Percentiles rank a stretch among this genome's conserved stretches.
Evolutionary conservation across 2,888 invertebrate species (phyloP).

Genomic region (Odontothrips loti): DNA sequence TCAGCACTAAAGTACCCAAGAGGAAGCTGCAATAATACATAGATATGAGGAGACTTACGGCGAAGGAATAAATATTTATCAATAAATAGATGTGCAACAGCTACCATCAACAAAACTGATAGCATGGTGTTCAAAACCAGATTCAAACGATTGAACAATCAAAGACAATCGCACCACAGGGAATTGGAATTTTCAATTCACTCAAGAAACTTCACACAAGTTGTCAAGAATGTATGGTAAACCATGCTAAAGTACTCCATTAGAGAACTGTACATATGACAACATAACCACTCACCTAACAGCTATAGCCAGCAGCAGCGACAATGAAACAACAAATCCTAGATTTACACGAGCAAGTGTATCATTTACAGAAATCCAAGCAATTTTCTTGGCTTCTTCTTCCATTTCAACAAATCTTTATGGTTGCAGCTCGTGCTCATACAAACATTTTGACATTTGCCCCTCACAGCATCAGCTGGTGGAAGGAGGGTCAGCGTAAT

Average conservation of each 20-base stretch:
- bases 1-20: background rate
- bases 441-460: conserved; percentile 10
- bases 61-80: background rate
- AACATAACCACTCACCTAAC: background rate
- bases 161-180: background rate
- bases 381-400: background rate
- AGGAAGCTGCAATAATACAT: background rate
- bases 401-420: background rate
- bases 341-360: background rate
- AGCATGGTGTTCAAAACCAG: background rate
- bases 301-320: background rate
- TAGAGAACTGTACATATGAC: background rate
- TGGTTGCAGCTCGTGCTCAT: background rate
- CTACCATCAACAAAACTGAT: background rate
- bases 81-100: background rate
- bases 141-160: background rate
- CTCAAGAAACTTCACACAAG: background rate
- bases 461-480: background rate
- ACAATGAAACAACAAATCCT: background rate
- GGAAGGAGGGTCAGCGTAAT: background rate
- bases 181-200: background rate
- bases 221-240: background rate
- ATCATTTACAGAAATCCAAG: background rate
- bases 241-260: background rate
- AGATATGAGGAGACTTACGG: too few species aligned